Conservation (phyloP, 1,140 invertebrate species). For the Aphelinus atriplicis region DNA sequence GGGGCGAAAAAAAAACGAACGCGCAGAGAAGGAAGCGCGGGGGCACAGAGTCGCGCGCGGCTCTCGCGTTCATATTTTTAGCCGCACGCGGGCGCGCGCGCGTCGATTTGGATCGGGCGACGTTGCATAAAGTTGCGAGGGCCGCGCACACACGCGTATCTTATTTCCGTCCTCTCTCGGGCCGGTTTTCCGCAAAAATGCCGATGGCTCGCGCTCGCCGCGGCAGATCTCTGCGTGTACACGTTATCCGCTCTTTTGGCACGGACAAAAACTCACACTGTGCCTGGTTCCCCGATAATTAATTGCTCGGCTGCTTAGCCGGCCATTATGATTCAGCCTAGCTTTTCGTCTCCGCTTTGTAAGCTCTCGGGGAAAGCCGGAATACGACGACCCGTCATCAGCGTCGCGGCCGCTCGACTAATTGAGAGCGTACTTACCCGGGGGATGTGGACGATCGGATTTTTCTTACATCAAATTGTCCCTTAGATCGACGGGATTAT, state of each 20-base stretch:
- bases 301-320: constrained; percentile 23
- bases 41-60: background rate
- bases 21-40: too few species aligned
- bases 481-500: too few species aligned
- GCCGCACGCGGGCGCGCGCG: constrained; percentile 24
- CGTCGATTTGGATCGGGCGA: constrained; percentile 40
- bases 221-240: background rate
- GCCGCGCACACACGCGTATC: constrained; percentile 23
- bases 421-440: too few species aligned
- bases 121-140: constrained; percentile 43
- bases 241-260: background rate
- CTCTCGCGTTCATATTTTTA: constrained; percentile 40
- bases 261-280: constrained; percentile 2
- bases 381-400: too few species aligned
- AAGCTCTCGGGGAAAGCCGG: too few species aligned
- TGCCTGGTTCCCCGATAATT: constrained; percentile 38
- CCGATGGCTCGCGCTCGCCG: background rate
- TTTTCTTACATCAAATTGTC: too few species aligned
- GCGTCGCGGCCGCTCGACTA: too few species aligned
- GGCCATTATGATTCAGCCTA: background rate
- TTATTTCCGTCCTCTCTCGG: constrained; percentile 36
- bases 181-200: constrained; percentile 35
- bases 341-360: too few species aligned
- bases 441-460: too few species aligned
- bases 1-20: too few species aligned